These are phyloP conservation scores for Pontoporia blainvillei DNA, from an alignment of 2,113 vertebrate genomes.

Conservation along the genomic window DNA sequence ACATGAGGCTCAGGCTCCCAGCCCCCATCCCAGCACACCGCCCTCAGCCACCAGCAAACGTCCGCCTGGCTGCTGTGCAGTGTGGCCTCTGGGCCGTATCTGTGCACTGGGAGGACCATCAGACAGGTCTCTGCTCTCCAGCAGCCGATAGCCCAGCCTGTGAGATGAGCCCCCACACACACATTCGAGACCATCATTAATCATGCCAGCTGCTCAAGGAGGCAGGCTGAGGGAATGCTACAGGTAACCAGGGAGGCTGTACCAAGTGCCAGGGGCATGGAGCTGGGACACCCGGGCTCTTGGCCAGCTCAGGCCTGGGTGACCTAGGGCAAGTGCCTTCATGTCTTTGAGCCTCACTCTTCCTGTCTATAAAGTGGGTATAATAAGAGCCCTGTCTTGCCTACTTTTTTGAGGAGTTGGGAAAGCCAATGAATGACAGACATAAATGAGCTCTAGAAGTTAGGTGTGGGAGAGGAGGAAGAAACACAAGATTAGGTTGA, in stretches of 20 bases:
- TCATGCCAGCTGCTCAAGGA: not conserved
- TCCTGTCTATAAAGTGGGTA: not conserved
- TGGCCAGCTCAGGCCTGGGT: not conserved
- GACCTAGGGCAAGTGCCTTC: not conserved
- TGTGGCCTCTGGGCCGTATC: not conserved
- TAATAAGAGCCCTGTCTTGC: not conserved
- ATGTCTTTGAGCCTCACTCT: not conserved
- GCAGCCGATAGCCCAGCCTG: not conserved
- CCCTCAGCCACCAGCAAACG: not conserved
- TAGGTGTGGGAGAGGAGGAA: not conserved
- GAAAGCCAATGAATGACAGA: not conserved
- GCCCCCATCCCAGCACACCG: not conserved
- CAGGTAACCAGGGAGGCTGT: not conserved
- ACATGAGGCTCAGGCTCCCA: not conserved
- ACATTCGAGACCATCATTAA: not conserved
- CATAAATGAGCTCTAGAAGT: not conserved
- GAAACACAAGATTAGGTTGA: not conserved
- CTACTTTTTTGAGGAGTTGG: not conserved
- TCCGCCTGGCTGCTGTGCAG: rapidly evolving
- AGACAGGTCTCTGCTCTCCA: not conserved
- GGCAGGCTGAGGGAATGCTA: not conserved
- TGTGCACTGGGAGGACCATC: not conserved
- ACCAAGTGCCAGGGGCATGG: not conserved
- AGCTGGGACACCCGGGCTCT: not conserved
- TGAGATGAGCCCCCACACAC: not conserved